phyloP scores from a whole-genome alignment of 2,888 invertebrate species.

The Cosmia trapezina region DNA sequence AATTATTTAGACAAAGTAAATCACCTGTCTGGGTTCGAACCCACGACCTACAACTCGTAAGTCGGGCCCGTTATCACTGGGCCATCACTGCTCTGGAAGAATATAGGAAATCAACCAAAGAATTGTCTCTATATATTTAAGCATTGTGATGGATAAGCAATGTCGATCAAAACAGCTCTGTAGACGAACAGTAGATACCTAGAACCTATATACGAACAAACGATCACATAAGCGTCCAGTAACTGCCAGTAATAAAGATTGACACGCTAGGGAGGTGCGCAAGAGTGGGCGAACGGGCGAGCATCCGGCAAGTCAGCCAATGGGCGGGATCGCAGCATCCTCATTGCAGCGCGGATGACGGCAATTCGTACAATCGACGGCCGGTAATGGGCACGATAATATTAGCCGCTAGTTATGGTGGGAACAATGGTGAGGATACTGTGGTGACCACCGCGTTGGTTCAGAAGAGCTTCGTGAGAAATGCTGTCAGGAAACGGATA shows the following conservation, averaged over 20 bases:
- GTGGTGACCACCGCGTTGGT: slow-evolving; percentile 2
- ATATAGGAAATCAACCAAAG: neutral
- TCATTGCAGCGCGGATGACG: slow-evolving; percentile 84
- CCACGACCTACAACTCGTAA: no score
- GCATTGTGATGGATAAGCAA: no score
- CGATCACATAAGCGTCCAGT: slow-evolving; percentile 36
- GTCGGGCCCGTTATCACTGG: no score
- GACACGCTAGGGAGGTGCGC: slow-evolving; percentile 68
- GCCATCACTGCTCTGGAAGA: no score
- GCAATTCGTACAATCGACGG: slow-evolving; percentile 70
- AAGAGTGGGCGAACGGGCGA: slow-evolving; percentile 66
- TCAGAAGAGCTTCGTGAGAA: slow-evolving; percentile 15
- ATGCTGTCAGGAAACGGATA: neutral
- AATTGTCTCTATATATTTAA: no score
- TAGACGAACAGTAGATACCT: slow-evolving; percentile 9
- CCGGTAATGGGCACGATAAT: slow-evolving; percentile 44
- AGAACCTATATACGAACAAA: slow-evolving; percentile 15
- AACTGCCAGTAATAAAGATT: slow-evolving; percentile 66
- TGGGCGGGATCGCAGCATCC: slow-evolving; percentile 80
- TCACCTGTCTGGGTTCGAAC: no score
- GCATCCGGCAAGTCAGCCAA: slow-evolving; percentile 76
- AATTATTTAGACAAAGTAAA: no score
- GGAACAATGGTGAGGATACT: slow-evolving; percentile 34
- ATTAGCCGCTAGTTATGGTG: slow-evolving; percentile 36
- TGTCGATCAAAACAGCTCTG: neutral